Evolutionary conservation across 2,797 vertebrate genomes (phyloP).

Genomic region (Anableps anableps): DNA sequence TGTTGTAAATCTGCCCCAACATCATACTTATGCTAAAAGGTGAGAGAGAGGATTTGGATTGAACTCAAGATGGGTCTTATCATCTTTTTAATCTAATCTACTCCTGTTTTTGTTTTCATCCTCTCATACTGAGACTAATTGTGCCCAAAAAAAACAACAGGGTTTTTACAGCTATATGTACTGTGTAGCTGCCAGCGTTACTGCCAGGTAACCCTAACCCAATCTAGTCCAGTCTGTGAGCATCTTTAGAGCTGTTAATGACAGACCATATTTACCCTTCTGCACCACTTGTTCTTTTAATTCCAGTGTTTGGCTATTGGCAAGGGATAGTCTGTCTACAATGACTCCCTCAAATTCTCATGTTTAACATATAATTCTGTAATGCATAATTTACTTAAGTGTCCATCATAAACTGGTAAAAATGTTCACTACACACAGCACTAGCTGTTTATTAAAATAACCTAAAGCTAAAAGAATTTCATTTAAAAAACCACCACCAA

Average conservation of each 20-base stretch:
- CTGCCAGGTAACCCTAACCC: neutral
- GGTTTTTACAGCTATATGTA: neutral
- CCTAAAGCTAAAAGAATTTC: neutral
- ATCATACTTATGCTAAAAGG: conserved; percentile 63
- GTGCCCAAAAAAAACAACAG: neutral
- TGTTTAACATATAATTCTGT: conserved; percentile 31
- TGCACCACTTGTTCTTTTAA: neutral
- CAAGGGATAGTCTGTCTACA: conserved; percentile 4
- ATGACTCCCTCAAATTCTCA: conserved; percentile 17
- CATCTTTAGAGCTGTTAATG: neutral
- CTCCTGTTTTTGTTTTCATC: conserved; percentile 48
- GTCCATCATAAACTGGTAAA: conserved; percentile 7
- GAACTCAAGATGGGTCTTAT: conserved; percentile 46
- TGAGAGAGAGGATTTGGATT: conserved; percentile 47
- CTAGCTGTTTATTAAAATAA: neutral
- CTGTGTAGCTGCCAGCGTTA: neutral
- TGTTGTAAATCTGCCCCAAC: conserved; percentile 67
- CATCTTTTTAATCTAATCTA: conserved; percentile 48
- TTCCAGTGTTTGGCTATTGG: neutral
- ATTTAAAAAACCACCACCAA: neutral
- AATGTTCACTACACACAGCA: neutral
- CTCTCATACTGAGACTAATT: conserved; percentile 23
- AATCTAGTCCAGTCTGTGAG: neutral
- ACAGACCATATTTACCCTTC: neutral
- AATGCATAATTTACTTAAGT: conserved; percentile 4